Base-by-base conservation (phyloP, 2,113 vertebrate species). In the Alosa alosa region DNA sequence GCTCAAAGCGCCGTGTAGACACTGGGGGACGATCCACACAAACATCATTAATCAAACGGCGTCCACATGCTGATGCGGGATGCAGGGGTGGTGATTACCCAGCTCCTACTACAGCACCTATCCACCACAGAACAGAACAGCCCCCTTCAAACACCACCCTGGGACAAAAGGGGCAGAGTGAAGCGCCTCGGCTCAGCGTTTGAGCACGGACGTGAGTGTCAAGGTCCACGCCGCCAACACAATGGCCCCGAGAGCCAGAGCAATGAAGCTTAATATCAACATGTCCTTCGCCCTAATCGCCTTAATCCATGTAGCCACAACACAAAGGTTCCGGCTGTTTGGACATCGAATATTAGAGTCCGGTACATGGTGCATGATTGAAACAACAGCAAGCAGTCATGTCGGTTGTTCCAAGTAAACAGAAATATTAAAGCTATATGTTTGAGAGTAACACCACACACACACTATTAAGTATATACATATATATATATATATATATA, bases 1-100 rank as follows among this genome's bases (percentile, higher is more conserved):
- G 46, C 75, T 83, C 82, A 84, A 39, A 82, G 78, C 18, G 81
- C 36, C 72, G 31, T 60, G 82, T 46, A 68, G 85, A 83, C 31
- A 60, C 39, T 39, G 82, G 72, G 50, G 86, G 86, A 81, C 60
- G 49, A 52, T 78, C 60, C 85, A 81, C 47, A 82, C 83, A 83
- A 84, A 83, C 81, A 83, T 55, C 81, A 78, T 86, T 86, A 88
- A 88, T 88, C 87, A 86, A 72, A 83, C 20, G 60, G n/a, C 31
- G 82, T 55, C 55, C 84, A 57, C 75, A 4, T 50, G 52, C 85
- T 82, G 41, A 68, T 64, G 82, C 31, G 82, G 85, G 81, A 44
- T 36, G 47, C 46, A 83, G 81, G 49, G 82, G 55, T 81, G 50
- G 72, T 60, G 82, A 86, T 78, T 82, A 75, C 44, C 31, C 39